A percentile compares a stretch with the other conserved stretches of the same genome.
phyloP scores from a whole-genome alignment of 2,113 vertebrate genomes.

The Procavia capensis region DNA sequence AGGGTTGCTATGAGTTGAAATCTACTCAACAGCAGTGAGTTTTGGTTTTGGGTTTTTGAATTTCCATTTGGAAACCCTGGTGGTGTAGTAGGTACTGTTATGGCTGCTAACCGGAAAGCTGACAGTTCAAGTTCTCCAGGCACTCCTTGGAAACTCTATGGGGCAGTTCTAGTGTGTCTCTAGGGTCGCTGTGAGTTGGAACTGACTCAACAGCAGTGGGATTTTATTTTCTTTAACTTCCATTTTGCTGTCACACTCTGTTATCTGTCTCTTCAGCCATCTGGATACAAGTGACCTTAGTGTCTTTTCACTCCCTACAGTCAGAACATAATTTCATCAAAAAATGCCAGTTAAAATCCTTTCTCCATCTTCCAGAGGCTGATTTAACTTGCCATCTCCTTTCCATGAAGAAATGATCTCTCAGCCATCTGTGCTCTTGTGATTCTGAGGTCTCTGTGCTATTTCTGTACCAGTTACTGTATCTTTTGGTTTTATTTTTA shows the following conservation, averaged over 20 bases:
- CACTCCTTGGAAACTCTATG: no score
- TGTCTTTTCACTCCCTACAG: not conserved
- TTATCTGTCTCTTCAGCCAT: not conserved
- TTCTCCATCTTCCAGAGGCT: not conserved
- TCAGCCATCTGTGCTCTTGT: not conserved
- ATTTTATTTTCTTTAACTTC: no score
- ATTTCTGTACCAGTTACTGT: not conserved
- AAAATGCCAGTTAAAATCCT: not conserved
- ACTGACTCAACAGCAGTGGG: no score
- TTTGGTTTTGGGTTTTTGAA: no score
- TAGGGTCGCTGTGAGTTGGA: no score
- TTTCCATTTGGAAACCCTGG: no score
- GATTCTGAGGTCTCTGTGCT: not conserved
- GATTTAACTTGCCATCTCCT: not conserved
- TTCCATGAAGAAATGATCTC: not conserved
- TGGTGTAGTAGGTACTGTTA: no score
- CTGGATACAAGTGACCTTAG: fast-evolving
- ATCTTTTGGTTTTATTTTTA: not conserved
- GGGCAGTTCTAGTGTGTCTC: no score
- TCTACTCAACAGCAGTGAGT: no score
- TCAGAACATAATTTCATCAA: not conserved
- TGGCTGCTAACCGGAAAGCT: no score
- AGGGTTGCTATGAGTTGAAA: no score
- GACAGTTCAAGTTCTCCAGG: no score
- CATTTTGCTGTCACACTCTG: not conserved